Conservation (phyloP, 2,113 vertebrate genomes). For the Mungos mungo region DNA sequence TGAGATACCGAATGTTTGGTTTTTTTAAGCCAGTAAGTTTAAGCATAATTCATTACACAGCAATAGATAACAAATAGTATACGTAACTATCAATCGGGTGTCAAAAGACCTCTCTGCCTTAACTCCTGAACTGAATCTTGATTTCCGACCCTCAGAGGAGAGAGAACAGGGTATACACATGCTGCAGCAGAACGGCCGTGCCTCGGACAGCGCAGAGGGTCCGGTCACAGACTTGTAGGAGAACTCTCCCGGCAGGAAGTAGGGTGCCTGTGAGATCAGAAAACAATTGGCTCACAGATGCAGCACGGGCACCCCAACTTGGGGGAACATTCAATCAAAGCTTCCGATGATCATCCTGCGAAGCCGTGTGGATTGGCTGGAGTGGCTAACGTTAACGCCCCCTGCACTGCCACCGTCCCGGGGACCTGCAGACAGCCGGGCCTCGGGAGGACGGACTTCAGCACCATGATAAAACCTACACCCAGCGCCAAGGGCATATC, state of each 20-base stretch:
- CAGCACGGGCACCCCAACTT: background rate
- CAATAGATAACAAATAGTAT: background rate
- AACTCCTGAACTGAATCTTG: background rate
- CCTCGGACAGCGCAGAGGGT: background rate
- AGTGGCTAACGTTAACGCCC: too few relatives aligned
- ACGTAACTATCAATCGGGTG: background rate
- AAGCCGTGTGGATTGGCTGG: fast-evolving
- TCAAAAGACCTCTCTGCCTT: background rate
- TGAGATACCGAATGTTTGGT: background rate
- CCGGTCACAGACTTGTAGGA: fast-evolving
- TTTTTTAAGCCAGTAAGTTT: background rate
- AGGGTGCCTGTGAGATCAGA: fast-evolving
- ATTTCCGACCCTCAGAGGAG: background rate
- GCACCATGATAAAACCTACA: background rate
- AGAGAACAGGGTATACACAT: background rate
- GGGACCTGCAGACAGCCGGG: background rate
- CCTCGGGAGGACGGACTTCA: background rate
- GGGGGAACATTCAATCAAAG: background rate
- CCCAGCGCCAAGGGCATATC: background rate
- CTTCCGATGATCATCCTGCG: background rate
- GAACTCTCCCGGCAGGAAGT: background rate
- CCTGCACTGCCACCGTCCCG: fast-evolving
- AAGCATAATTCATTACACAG: background rate
- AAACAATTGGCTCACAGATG: background rate
- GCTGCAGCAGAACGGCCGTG: background rate